A percentile compares a stretch with the other conserved stretches of the same genome.
phyloP scores from a whole-genome alignment of 2,113 vertebrate species.

The Hippoglossus stenolepis region DNA sequence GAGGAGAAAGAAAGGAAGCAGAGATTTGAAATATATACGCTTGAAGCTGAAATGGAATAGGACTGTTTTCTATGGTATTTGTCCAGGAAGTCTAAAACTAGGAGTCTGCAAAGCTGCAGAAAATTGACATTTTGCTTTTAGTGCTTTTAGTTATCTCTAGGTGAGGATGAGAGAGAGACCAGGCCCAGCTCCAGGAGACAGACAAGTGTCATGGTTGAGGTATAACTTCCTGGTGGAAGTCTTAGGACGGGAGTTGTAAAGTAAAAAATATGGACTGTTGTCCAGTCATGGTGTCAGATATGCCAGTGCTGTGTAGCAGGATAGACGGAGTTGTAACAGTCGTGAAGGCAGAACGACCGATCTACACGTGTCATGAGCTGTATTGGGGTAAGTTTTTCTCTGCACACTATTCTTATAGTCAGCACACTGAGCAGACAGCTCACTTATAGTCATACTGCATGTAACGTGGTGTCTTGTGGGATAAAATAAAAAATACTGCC shows the following conservation, averaged over 20 bases:
- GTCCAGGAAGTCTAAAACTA: constrained; percentile 9
- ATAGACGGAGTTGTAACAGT: constrained; percentile 70
- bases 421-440: background rate
- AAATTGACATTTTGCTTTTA: constrained; percentile 36
- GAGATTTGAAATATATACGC: constrained; percentile 41
- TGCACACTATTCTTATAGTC: background rate
- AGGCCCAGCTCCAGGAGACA: background rate
- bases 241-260: constrained; percentile 1
- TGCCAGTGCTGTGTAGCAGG: constrained; percentile 71
- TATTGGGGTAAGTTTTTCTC: constrained; percentile 62
- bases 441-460: background rate
- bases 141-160: constrained; percentile 15
- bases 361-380: constrained; percentile 25
- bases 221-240: background rate
- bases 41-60: constrained; percentile 45
- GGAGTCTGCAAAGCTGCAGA: background rate
- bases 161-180: constrained; percentile 18
- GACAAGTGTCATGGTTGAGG: constrained; percentile 15
- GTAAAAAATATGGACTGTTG: constrained; percentile 70
- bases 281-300: constrained; percentile 65
- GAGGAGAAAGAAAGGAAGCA: constrained; percentile 36
- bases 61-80: constrained; percentile 25
- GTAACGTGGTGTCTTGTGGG: background rate
- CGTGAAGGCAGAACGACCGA: constrained; percentile 57
- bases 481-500: background rate